These are phyloP conservation scores for Parauchenoglanis ngamensis DNA, from an alignment of 2,797 vertebrate species.

Conservation along the genomic window DNA sequence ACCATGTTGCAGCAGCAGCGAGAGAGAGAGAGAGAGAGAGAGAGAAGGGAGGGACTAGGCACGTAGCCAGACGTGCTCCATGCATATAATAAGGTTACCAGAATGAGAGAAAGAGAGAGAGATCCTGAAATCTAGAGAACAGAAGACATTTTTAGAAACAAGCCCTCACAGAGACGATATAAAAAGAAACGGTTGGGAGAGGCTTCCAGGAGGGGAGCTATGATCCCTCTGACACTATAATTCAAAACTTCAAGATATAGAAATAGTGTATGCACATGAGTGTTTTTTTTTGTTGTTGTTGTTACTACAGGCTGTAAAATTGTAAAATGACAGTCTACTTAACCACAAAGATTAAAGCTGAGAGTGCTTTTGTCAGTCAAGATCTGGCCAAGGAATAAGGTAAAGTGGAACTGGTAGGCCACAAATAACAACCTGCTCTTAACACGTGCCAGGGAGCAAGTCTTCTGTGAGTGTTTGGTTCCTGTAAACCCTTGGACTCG, in stretches of 20 bases:
- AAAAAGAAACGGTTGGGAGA: conserved; percentile 46
- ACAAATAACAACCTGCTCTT: background rate
- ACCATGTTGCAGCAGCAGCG: conserved; percentile 61
- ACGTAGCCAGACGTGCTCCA: conserved; percentile 56
- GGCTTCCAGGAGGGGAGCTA: conserved; percentile 8
- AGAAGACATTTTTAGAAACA: conserved; percentile 58
- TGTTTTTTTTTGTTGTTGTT: background rate
- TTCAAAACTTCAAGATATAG: background rate
- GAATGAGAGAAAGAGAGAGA: conserved; percentile 24
- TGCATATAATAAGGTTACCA: conserved; percentile 56
- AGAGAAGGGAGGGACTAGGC: conserved; percentile 63
- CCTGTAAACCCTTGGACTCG: background rate
- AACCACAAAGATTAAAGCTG: background rate
- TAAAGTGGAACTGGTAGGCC: background rate
- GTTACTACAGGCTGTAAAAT: background rate
- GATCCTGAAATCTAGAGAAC: conserved; percentile 44
- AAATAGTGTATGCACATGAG: background rate
- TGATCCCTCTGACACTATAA: conserved; percentile 22
- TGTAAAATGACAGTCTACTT: background rate
- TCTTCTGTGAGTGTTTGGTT: background rate
- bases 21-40: conserved; percentile 1
- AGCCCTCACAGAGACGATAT: conserved; percentile 49
- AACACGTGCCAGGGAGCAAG: background rate
- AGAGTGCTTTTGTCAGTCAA: background rate
- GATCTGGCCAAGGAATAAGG: background rate